phyloP scores from a whole-genome alignment of 2,113 vertebrate species.

The Tragelaphus imberbis region DNA sequence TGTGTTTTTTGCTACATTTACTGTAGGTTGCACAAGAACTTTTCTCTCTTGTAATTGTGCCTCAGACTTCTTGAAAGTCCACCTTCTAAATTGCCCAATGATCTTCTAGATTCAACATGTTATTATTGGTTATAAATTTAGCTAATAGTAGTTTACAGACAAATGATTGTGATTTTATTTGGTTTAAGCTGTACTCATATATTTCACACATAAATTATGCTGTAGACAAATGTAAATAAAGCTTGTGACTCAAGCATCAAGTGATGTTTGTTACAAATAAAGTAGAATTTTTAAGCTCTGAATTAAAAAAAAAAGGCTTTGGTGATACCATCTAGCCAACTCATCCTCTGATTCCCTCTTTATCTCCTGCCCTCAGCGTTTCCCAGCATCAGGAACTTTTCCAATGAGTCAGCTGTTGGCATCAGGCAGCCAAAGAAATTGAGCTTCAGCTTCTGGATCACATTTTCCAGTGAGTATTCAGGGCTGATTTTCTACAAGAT shows the following conservation, averaged over 20 bases:
- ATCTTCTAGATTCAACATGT: constrained; percentile 75
- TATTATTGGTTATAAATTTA: constrained; percentile 76
- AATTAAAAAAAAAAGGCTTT: not conserved
- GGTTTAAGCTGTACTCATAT: constrained; percentile 79
- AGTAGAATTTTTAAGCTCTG: constrained; percentile 36
- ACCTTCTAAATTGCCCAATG: constrained; percentile 76
- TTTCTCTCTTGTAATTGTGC: constrained; percentile 81
- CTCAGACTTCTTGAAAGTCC: constrained; percentile 76
- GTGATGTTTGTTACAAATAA: constrained; percentile 64
- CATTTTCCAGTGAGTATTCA: not conserved
- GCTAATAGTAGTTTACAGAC: constrained; percentile 64
- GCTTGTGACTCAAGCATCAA: constrained; percentile 75
- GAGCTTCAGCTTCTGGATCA: not conserved
- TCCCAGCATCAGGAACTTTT: not conserved
- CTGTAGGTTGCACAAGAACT: constrained; percentile 80
- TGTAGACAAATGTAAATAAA: constrained; percentile 88
- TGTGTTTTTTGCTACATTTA: constrained; percentile 72
- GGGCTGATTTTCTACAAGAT: not conserved
- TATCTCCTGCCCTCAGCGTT: not conserved
- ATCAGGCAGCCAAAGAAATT: not conserved
- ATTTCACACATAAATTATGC: constrained; percentile 73
- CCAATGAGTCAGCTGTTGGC: not conserved
- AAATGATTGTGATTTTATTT: constrained; percentile 74
- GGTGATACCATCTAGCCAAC: not conserved
- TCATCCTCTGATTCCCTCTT: not conserved